phyloP scores from a whole-genome alignment of 2,888 invertebrate genomes.

The Sabellastarte sp. region DNA sequence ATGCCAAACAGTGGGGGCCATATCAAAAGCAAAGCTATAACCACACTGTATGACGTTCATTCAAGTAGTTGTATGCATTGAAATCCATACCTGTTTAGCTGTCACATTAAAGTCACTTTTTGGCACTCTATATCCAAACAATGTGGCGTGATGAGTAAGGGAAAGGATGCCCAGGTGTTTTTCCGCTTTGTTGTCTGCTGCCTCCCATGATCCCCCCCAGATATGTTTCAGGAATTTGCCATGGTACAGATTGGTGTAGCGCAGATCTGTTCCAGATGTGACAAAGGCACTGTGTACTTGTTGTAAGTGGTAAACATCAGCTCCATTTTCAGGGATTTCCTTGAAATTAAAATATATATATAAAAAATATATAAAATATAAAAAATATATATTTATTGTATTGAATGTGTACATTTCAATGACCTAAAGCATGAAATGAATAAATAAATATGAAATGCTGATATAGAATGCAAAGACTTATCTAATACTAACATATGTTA shows the following conservation, averaged over 20 bases:
- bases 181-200: conserved; percentile 57
- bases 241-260: conserved; percentile 53
- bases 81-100: conserved; percentile 73
- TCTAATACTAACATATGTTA: too few species aligned
- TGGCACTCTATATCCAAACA: conserved; percentile 65
- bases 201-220: conserved; percentile 69
- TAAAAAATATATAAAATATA: too few species aligned
- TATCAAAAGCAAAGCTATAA: too few species aligned
- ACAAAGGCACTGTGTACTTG: conserved; percentile 72
- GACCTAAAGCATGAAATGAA: too few species aligned
- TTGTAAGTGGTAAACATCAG: conserved; percentile 78
- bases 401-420: too few species aligned
- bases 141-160: conserved; percentile 68
- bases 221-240: conserved; percentile 64
- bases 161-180: conserved; percentile 68
- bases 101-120: conserved; percentile 67
- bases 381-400: too few species aligned
- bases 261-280: conserved; percentile 62
- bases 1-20: too few species aligned
- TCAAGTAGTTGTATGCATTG: too few species aligned
- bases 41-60: too few species aligned
- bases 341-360: too few species aligned
- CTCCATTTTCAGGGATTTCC: conserved; percentile 90
- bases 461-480: too few species aligned
- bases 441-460: too few species aligned